Base-by-base conservation (phyloP, 2,888 invertebrate species). In the Standfussiana lucernea region DNA sequence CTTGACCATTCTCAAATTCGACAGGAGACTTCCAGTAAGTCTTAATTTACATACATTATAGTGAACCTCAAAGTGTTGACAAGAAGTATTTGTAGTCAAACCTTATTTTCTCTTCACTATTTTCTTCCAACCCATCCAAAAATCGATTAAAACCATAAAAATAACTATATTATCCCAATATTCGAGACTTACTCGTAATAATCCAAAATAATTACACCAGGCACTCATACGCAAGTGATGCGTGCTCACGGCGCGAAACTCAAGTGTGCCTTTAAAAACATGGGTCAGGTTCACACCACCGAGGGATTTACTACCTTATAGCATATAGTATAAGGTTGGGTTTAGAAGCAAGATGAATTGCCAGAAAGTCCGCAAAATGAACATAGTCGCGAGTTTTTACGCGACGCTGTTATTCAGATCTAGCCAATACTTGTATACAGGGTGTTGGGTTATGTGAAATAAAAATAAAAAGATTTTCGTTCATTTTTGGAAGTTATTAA, bases 321-420 rank as follows among this genome's bases (percentile, higher is more conserved):
- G 0, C 0, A 4, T 0, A 8, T 0, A 0, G 32, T 0, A 40
- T 88, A 90, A 83, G 85, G 91, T 89, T 64, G 68, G 61, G 53
- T 87, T 83, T 90, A 24, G 72, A 61, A 0, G 68, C 37, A 5
- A 50, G 47, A 81, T 83, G 78, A 79, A 86, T 83, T 66, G 86
- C 88, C 79, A 90, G 91, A 90, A 92, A 89, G 93, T 94, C 93
- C 92, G 90, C 92, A 90, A 95, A 96, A 95, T 95, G 96, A 95
- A 94, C 96, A 95, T 93, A 94, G 95, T 94, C 93, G 95, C 94
- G 94, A 94, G 92, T 95, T 95, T 94, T 94, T 95, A 91, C 91
- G 90, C 89, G 91, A 90, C 86, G 89, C 87, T 89, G 93, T 94
- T 93, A 94, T 95, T 95, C 93, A 94, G 93, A 95, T 95, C 95